Evolutionary conservation across 2,888 invertebrate genomes (phyloP).

Genomic region (Uropetala carovei): DNA sequence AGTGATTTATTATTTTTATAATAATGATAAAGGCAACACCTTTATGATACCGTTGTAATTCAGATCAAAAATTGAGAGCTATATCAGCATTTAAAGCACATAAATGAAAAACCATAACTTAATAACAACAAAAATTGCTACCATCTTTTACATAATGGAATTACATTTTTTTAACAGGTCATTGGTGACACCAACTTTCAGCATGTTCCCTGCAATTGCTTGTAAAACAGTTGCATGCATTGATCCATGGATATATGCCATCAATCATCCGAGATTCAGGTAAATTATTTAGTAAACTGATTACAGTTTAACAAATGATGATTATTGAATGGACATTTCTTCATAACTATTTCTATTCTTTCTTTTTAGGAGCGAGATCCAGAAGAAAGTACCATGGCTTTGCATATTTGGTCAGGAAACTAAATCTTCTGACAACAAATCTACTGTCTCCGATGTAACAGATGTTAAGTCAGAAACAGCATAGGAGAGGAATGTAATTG

Average conservation of each 20-base stretch:
- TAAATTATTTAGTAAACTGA: constrained; percentile 69
- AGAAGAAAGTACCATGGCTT: constrained; percentile 57
- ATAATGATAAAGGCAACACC: too few relatives aligned
- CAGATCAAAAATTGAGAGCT: too few relatives aligned
- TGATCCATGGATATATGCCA: constrained; percentile 87
- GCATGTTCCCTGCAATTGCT: constrained; percentile 84
- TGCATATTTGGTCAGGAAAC: constrained; percentile 41
- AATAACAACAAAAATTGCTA: too few relatives aligned
- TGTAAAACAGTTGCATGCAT: constrained; percentile 86
- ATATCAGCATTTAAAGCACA: too few relatives aligned
- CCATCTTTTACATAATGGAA: too few relatives aligned
- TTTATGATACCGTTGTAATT: too few relatives aligned
- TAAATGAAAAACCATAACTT: too few relatives aligned
- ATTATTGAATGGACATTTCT: not conserved
- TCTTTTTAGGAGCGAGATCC: constrained; percentile 16
- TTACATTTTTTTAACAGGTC: constrained; percentile 72
- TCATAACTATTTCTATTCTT: not conserved
- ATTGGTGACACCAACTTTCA: constrained; percentile 79
- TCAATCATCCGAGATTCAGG: constrained; percentile 87
- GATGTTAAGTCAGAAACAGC: constrained; percentile 48
- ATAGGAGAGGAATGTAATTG: not conserved
- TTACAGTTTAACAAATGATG: not conserved
- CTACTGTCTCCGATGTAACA: constrained; percentile 2
- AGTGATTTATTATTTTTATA: too few relatives aligned
- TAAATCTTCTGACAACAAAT: constrained; percentile 1